phyloP scores from a whole-genome alignment of 2,888 invertebrate species.

The Pollenia griseotomentosa region DNA sequence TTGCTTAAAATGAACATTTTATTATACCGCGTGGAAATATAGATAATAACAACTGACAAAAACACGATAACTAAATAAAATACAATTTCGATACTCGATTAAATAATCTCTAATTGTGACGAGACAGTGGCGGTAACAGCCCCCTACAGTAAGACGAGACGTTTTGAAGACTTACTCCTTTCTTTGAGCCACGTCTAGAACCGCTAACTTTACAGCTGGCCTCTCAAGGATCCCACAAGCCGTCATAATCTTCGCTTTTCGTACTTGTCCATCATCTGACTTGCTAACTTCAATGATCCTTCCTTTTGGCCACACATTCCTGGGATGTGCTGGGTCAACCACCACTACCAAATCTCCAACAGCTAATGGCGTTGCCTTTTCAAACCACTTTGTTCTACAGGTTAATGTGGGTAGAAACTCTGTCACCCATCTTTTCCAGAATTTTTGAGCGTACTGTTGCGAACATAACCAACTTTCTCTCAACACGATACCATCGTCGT shows the following conservation, averaged over 20 bases:
- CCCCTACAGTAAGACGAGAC: constrained; percentile 32
- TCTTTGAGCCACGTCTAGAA: constrained; percentile 16
- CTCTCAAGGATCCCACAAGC: constrained; percentile 30
- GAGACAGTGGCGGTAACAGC: constrained; percentile 28
- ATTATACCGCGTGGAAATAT: constrained; percentile 1
- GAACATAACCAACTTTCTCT: constrained; percentile 32
- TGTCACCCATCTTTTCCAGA: constrained; percentile 40
- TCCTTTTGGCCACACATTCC: constrained; percentile 28
- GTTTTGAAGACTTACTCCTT: constrained; percentile 31
- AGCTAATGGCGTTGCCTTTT: constrained; percentile 21
- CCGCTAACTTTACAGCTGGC: constrained; percentile 16
- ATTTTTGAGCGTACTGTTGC: constrained; percentile 28
- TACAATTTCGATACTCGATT: neutral
- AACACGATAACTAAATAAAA: neutral
- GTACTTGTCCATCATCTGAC: constrained; percentile 44
- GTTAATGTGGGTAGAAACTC: constrained; percentile 47
- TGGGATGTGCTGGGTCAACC: constrained; percentile 32
- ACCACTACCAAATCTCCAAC: constrained; percentile 37
- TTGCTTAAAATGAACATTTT: neutral
- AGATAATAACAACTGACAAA: neutral
- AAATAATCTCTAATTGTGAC: too few relatives aligned
- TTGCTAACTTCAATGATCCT: constrained; percentile 5
- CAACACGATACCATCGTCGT: neutral
- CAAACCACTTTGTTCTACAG: constrained; percentile 40
- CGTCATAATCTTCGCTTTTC: constrained; percentile 46